phyloP scores from a whole-genome alignment of 2,888 invertebrate genomes.

The Erynnis tages region DNA sequence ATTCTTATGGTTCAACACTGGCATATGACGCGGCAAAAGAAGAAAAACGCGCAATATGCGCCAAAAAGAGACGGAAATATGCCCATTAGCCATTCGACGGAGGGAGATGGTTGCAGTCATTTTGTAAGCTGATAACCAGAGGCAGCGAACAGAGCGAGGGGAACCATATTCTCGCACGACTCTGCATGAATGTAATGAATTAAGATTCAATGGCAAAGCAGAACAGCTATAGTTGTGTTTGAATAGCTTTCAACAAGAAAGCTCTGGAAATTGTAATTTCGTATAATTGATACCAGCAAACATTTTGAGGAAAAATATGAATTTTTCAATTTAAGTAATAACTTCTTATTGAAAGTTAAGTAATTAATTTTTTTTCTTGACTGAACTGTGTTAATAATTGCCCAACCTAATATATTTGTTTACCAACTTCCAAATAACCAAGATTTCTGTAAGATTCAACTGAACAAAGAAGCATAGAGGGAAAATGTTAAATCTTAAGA shows the following conservation, averaged over 20 bases:
- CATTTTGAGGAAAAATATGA: not conserved
- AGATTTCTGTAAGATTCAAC: slow-evolving; percentile 31
- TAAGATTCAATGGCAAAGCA: slow-evolving; percentile 73
- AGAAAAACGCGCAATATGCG: slow-evolving; percentile 80
- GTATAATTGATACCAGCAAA: not conserved
- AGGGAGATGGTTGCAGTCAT: slow-evolving; percentile 71
- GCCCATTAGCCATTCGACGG: slow-evolving; percentile 57
- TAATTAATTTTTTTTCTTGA: slow-evolving; percentile 2
- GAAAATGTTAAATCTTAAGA: slow-evolving; percentile 55
- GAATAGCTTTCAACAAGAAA: slow-evolving; percentile 56
- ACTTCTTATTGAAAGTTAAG: slow-evolving; percentile 1
- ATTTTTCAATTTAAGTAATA: slow-evolving; percentile 1
- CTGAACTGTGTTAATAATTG: not conserved
- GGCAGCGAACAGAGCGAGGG: slow-evolving; percentile 76
- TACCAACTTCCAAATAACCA: slow-evolving; percentile 1
- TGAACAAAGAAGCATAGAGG: slow-evolving; percentile 48
- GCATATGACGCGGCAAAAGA: slow-evolving; percentile 79
- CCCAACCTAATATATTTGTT: not conserved
- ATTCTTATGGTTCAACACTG: slow-evolving; percentile 64
- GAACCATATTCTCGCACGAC: slow-evolving; percentile 78
- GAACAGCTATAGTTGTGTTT: slow-evolving; percentile 58
- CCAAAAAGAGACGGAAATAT: slow-evolving; percentile 64
- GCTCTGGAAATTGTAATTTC: slow-evolving; percentile 40
- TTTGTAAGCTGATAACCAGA: slow-evolving; percentile 81
- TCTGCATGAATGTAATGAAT: slow-evolving; percentile 79